Conservation (phyloP, 2,888 invertebrate genomes). For the Metellina segmentata region DNA sequence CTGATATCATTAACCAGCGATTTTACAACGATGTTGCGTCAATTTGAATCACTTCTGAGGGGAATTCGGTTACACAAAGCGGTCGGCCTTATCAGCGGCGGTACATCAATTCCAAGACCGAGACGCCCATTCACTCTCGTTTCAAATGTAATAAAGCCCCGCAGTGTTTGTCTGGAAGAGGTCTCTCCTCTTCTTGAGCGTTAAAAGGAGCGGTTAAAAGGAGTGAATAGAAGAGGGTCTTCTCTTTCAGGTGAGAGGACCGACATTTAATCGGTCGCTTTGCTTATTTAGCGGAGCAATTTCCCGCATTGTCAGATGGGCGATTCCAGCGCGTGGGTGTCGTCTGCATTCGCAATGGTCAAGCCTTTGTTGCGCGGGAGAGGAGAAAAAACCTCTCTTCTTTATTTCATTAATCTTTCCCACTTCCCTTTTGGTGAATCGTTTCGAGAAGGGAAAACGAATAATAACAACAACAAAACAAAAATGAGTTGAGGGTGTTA, state of each 20-base stretch:
- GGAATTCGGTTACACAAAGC: no score
- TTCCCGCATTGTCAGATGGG: slow-evolving; percentile 7
- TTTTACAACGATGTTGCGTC: no score
- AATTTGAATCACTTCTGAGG: no score
- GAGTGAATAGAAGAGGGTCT: slow-evolving; percentile 1
- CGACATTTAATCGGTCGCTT: slow-evolving; percentile 45
- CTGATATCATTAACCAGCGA: no score
- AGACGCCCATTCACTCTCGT: neutral
- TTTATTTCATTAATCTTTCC: slow-evolving; percentile 1
- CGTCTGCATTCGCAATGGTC: slow-evolving; percentile 47
- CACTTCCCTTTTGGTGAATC: slow-evolving; percentile 6
- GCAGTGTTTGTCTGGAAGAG: slow-evolving; percentile 25
- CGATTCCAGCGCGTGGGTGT: slow-evolving; percentile 40
- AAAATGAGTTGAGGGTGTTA: slow-evolving; percentile 47
- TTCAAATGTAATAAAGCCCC: slow-evolving; percentile 41
- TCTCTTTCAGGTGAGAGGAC: slow-evolving; percentile 36
- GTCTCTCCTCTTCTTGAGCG: neutral
- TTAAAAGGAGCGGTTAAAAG: neutral
- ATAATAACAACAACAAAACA: neutral
- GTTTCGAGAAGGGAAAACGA: neutral
- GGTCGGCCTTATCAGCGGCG: no score
- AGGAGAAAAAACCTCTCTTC: neutral
- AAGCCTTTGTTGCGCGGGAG: slow-evolving; percentile 49
- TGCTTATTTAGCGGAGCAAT: slow-evolving; percentile 35
- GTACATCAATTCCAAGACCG: neutral